These are phyloP conservation scores for Enteromius argenteus DNA, from an alignment of 2,797 vertebrate genomes.

Conservation along the genomic window DNA sequence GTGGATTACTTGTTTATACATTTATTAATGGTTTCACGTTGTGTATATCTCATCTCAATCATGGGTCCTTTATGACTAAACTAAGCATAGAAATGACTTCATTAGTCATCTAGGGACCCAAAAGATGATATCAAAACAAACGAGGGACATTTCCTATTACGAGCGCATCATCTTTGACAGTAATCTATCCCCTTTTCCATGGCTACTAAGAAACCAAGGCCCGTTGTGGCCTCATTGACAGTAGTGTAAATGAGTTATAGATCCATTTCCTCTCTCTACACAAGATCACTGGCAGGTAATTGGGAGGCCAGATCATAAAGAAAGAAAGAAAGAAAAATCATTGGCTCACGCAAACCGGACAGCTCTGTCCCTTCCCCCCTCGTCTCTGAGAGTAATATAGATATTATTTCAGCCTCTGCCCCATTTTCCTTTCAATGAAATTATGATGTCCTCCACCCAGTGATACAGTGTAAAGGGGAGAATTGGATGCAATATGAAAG, in stretches of 20 bases:
- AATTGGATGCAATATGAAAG: constrained; percentile 78
- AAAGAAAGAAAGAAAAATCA: constrained; percentile 56
- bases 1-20: neutral
- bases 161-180: constrained; percentile 29
- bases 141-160: constrained; percentile 33
- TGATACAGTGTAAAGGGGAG: constrained; percentile 51
- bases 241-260: constrained; percentile 79
- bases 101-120: neutral
- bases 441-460: constrained; percentile 74
- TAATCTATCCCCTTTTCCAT: constrained; percentile 42
- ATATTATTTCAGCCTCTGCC: constrained; percentile 78
- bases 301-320: constrained; percentile 62
- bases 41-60: constrained; percentile 4
- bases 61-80: neutral
- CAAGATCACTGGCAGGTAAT: constrained; percentile 76
- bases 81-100: constrained; percentile 6
- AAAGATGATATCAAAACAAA: constrained; percentile 42
- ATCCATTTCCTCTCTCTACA: constrained; percentile 76
- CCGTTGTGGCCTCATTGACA: constrained; percentile 70
- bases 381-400: constrained; percentile 77
- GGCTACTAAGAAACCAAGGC: constrained; percentile 68
- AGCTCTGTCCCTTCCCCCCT: constrained; percentile 48
- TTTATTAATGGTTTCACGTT: constrained; percentile 1
- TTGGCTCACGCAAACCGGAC: constrained; percentile 58
- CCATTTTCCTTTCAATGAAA: constrained; percentile 83